phyloP scores from a whole-genome alignment of 1,140 invertebrate species.

The Magallana angulata region DNA sequence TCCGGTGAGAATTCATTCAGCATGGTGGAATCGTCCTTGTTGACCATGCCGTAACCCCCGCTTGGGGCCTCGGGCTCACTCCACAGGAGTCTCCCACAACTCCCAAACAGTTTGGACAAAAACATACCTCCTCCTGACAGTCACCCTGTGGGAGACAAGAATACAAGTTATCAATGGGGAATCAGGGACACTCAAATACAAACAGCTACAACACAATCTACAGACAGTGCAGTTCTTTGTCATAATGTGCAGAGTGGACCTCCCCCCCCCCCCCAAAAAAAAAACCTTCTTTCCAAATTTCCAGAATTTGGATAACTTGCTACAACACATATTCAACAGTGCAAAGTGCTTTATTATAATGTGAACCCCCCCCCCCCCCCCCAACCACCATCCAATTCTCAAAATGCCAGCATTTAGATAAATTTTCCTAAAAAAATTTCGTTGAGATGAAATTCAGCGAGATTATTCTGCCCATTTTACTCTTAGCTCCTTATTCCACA shows the following conservation, averaged over 20 bases:
- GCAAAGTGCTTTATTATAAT: not conserved
- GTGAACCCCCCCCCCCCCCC: not conserved
- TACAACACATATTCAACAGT: not conserved
- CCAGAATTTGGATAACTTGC: not conserved
- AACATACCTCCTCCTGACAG: conserved; percentile 14
- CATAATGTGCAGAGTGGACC: not conserved
- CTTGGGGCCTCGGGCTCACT: conserved; percentile 47
- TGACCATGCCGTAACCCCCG: conserved; percentile 46
- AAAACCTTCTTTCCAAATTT: not conserved
- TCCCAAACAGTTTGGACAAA: conserved; percentile 42
- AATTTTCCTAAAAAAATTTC: not conserved
- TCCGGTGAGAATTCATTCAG: conserved; percentile 11
- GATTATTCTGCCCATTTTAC: not conserved
- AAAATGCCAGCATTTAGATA: no score
- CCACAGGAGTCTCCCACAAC: conserved; percentile 52
- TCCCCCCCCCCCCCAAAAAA: not conserved
- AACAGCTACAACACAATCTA: not conserved
- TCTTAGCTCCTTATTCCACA: not conserved
- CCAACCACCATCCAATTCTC: no score
- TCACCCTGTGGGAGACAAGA: conserved; percentile 33
- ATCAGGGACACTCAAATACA: not conserved
- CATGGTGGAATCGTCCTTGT: conserved; percentile 49
- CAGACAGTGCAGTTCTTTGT: not conserved
- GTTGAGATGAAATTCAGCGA: not conserved
- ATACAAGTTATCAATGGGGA: conserved; percentile 21